phyloP scores from a whole-genome alignment of 2,113 vertebrate species.

The human region GRCh38 chr1:14851001-14851500 shows the following conservation, averaged over 20 bases:
- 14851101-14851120: neutral
- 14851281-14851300: accelerated
- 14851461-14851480: neutral
- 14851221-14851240: no score
- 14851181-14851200: accelerated
- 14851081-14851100: neutral
- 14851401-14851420: neutral
- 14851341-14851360: accelerated
- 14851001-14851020: neutral
- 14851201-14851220: neutral
- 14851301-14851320: neutral
- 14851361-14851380: accelerated
- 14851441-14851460: neutral
- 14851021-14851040: accelerated
- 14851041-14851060: neutral
- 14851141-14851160: neutral
- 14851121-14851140: neutral
- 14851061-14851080: neutral
- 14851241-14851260: neutral
- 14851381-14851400: neutral
- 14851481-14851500: accelerated
- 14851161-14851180: no score
- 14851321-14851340: accelerated
- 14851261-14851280: neutral
- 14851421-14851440: neutral